Evolutionary conservation across 2,888 invertebrate genomes (phyloP).

Genomic region (Phlogophora meticulosa): DNA sequence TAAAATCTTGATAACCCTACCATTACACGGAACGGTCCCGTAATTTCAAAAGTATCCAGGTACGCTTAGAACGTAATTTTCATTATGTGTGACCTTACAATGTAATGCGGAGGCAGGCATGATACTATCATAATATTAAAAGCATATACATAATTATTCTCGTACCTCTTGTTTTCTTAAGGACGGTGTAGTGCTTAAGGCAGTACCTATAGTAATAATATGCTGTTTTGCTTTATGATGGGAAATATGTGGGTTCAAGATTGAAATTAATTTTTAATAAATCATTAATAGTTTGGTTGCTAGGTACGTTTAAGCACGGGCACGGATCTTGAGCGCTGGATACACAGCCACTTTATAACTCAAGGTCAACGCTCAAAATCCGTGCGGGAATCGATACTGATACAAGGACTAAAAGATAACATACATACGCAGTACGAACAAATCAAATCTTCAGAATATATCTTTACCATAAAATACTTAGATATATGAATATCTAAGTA

Average conservation of each 20-base stretch:
- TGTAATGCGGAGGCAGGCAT: slow-evolving; percentile 42
- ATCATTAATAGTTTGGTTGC: too few species aligned
- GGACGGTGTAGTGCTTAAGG: slow-evolving; percentile 1
- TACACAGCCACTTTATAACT: too few species aligned
- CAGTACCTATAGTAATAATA: slow-evolving; percentile 1
- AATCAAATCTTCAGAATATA: not conserved
- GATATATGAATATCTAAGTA: too few species aligned
- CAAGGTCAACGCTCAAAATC: too few species aligned
- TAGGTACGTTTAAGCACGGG: too few species aligned
- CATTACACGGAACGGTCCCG: not conserved
- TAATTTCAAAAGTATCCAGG: slow-evolving; percentile 30
- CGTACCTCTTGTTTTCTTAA: slow-evolving; percentile 31
- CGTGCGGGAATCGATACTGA: not conserved
- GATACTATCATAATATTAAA: slow-evolving; percentile 18
- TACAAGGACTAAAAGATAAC: not conserved
- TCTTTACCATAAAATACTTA: too few species aligned
- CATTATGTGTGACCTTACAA: slow-evolving; percentile 24
- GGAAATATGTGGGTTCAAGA: not conserved
- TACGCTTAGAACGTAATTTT: slow-evolving; percentile 29
- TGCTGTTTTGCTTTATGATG: not conserved
- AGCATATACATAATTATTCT: slow-evolving; percentile 41
- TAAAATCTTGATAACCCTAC: too few species aligned
- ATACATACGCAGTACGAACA: not conserved
- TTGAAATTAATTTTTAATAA: not conserved
- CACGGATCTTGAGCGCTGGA: too few species aligned